A percentile compares a stretch with the other conserved stretches of the same genome.
These are phyloP conservation scores for Sciurus vulgaris DNA, from an alignment of 2,797 vertebrate species.

Conservation along the genomic window DNA sequence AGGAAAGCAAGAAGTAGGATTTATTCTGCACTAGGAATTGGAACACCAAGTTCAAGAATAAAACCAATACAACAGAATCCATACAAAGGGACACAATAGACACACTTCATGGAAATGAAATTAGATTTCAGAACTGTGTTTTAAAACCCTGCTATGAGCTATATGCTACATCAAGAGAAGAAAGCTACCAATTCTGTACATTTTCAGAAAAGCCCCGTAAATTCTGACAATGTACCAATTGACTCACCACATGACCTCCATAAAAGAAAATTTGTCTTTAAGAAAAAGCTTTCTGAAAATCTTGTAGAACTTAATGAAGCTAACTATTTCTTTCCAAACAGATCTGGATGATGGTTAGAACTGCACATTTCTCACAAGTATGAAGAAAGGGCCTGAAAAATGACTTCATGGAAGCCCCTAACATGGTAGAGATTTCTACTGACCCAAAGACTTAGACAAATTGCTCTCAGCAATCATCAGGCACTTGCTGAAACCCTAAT, in stretches of 20 bases:
- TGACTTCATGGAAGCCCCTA: background rate
- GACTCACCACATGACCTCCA: conserved; percentile 53
- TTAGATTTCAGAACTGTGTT: conserved; percentile 61
- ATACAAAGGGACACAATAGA: conserved; percentile 61
- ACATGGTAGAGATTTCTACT: background rate
- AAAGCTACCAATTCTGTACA: conserved; percentile 29
- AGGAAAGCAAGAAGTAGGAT: conserved; percentile 27
- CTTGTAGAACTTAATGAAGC: conserved; percentile 51
- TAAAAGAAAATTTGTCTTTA: conserved; percentile 46
- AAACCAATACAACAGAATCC: background rate
- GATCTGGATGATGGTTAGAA: background rate
- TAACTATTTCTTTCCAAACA: conserved; percentile 51
- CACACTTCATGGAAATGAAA: conserved; percentile 37
- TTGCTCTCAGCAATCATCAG: background rate
- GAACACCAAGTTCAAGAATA: conserved; percentile 58
- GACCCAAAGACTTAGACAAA: background rate
- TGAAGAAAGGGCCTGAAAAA: background rate
- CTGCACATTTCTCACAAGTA: background rate
- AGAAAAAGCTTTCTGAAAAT: conserved; percentile 59
- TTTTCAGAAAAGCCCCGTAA: conserved; percentile 49
- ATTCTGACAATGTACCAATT: conserved; percentile 45
- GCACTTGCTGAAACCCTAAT: background rate
- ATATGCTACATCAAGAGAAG: conserved; percentile 28
- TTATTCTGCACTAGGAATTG: conserved; percentile 34
- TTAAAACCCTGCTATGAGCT: conserved; percentile 54